A percentile compares a stretch with the other conserved stretches of the same genome.
These are phyloP conservation scores for Macrophya alboannulata DNA, from an alignment of 2,888 invertebrate species.

Conservation along the genomic window DNA sequence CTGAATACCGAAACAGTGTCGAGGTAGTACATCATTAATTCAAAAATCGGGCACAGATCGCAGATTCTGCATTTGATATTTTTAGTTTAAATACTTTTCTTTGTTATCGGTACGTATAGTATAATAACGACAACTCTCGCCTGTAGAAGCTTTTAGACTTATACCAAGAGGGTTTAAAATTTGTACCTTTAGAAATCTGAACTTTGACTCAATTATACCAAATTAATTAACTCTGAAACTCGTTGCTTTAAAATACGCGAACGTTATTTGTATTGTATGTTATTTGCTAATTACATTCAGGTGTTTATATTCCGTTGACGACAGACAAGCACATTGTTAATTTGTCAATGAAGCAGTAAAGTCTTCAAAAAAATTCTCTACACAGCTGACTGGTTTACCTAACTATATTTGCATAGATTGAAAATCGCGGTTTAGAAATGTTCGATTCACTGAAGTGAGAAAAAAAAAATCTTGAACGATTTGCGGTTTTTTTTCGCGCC, in stretches of 20 bases:
- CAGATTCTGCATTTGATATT: background rate
- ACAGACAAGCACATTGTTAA: background rate
- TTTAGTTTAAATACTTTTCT: background rate
- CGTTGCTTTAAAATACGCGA: background rate
- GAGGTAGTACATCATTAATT: background rate
- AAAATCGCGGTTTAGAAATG: too few species aligned
- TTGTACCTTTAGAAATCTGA: constrained; percentile 4
- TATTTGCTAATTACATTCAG: constrained; percentile 30
- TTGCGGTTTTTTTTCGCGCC: background rate
- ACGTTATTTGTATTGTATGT: background rate
- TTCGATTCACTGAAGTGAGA: too few species aligned
- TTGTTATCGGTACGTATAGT: background rate
- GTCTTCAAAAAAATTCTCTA: too few species aligned
- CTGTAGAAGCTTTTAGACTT: background rate
- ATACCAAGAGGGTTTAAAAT: background rate
- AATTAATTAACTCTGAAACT: constrained; percentile 31
- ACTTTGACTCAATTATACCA: background rate
- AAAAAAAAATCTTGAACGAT: too few species aligned
- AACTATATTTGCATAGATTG: too few species aligned
- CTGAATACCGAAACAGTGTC: too few species aligned
- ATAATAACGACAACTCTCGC: background rate
- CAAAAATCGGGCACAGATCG: background rate
- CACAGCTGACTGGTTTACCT: too few species aligned
- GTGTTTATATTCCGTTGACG: constrained; percentile 14
- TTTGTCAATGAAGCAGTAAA: background rate